A percentile compares a stretch with the other conserved stretches of the same genome.
Conservation (phyloP, 2,888 invertebrate species). For the Melanophora roralis region DNA sequence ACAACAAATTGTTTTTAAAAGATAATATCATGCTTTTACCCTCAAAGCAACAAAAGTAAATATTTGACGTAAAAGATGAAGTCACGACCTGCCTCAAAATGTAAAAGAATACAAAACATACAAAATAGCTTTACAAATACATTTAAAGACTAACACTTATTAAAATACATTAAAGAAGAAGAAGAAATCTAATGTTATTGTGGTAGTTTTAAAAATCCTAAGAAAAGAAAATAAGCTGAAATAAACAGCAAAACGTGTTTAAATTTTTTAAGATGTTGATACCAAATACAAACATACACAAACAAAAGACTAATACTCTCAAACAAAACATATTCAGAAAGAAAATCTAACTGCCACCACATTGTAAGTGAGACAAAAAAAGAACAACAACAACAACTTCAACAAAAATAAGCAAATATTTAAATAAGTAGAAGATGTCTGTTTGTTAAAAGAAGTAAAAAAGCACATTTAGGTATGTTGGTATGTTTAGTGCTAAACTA, state of each 20-base stretch:
- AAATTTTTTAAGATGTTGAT: conserved; percentile 23
- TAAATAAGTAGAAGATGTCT: conserved; percentile 39
- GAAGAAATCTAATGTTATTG: neutral
- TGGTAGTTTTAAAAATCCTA: conserved; percentile 17
- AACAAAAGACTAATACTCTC: neutral
- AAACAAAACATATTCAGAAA: neutral
- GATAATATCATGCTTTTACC: conserved; percentile 32
- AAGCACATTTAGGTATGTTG: neutral
- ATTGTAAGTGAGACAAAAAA: too few relatives aligned
- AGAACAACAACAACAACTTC: neutral
- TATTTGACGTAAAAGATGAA: conserved; percentile 20
- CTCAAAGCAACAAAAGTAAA: conserved; percentile 1
- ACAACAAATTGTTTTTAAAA: too few relatives aligned
- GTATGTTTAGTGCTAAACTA: neutral
- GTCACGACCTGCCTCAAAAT: conserved; percentile 54
- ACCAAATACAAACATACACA: neutral
- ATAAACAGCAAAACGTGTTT: conserved; percentile 44
- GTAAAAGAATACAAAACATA: conserved; percentile 1
- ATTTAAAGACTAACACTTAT: neutral
- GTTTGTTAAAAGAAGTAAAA: neutral
- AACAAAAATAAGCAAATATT: conserved; percentile 26
- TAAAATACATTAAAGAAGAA: neutral
- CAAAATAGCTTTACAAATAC: neutral
- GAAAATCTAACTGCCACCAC: neutral
- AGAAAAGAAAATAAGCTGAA: conserved; percentile 12